A percentile compares a stretch with the other conserved stretches of the same genome.
phyloP scores from a whole-genome alignment of 1,140 invertebrate species.

The Trichogramma pretiosum region DNA sequence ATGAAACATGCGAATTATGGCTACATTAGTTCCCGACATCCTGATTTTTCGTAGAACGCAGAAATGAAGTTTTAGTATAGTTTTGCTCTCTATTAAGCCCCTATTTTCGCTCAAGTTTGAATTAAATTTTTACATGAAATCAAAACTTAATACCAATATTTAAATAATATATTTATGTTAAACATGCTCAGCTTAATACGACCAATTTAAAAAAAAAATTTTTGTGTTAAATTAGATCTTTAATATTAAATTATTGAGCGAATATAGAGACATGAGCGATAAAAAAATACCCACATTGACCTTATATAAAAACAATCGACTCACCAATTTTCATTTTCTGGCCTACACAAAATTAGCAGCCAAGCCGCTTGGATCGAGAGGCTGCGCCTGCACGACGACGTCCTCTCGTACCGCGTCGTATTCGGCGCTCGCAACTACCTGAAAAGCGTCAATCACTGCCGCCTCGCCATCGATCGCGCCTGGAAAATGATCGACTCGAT shows the following conservation, averaged over 20 bases:
- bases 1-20: slow-evolving; percentile 15
- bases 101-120: too few relatives aligned
- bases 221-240: too few relatives aligned
- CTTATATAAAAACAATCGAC: too few relatives aligned
- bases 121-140: too few relatives aligned
- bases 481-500: slow-evolving; percentile 39
- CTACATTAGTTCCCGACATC: slow-evolving; percentile 28
- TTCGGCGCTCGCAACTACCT: slow-evolving; percentile 45
- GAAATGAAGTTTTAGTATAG: slow-evolving; percentile 18
- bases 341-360: slow-evolving; percentile 4
- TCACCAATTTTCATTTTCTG: background rate
- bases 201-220: too few relatives aligned
- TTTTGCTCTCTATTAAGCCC: background rate
- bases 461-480: slow-evolving; percentile 2
- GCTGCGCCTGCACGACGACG: slow-evolving; percentile 52
- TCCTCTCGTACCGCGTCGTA: slow-evolving; percentile 52
- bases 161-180: too few relatives aligned
- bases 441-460: slow-evolving; percentile 8
- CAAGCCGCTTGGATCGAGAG: slow-evolving; percentile 50
- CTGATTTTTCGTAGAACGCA: slow-evolving; percentile 19
- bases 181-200: too few relatives aligned
- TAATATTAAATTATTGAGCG: too few relatives aligned
- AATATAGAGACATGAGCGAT: too few relatives aligned
- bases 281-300: too few relatives aligned
- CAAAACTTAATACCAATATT: too few relatives aligned